Evolutionary conservation across 2,797 vertebrate genomes (phyloP), one percentile per base, ranked within the genome.

Genomic region (Toxotes lorentzi): DNA sequence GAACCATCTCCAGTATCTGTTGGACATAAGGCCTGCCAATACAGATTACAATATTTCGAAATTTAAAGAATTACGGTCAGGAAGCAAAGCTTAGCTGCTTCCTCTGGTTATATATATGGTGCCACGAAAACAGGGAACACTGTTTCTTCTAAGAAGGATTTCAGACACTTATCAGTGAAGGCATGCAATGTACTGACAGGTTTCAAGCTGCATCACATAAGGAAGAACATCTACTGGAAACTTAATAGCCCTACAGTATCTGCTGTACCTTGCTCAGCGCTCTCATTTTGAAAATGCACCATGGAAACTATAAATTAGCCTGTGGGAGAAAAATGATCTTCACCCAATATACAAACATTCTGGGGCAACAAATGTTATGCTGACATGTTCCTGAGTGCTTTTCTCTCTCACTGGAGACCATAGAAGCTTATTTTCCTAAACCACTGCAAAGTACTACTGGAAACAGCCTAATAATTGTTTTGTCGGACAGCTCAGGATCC

Each of bases 81-180:
- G 38, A 67, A 17, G 30, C n/a, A 30, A 4, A 40, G 35, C 21
- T 21, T 13, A 0, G 23, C 23, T 45, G 50, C 41, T 71, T 78
- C 35, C 30, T 64, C 34, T n/a, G 4, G 30, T 69, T 40, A 58
- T 57, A 8, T 70, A 61, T 41, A 21, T 32, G 11, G 12, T 54
- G 62, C 73, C 83, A 86, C 17, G 38, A 63, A 77, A 73, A 62
- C 16, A n/a, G 5, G 47, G n/a, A 67, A 30, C 58, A 30, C 4
- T 13, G 58, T 43, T 68, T 81, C 27, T 79, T 60, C 78, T 56
- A 16, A 74, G 78, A 84, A 71, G 83, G 83, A 87, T 86, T 88
- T 75, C 35, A 50, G 23, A 69, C 70, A 59, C 47, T 84, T 43
- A 62, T 79, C 40, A 34, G 12, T 38, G 48, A 48, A 62, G 74